Evolutionary conservation across 2,113 vertebrate genomes (phyloP), one percentile per base, ranked within the genome.

Genomic region (Polypterus bichir): DNA sequence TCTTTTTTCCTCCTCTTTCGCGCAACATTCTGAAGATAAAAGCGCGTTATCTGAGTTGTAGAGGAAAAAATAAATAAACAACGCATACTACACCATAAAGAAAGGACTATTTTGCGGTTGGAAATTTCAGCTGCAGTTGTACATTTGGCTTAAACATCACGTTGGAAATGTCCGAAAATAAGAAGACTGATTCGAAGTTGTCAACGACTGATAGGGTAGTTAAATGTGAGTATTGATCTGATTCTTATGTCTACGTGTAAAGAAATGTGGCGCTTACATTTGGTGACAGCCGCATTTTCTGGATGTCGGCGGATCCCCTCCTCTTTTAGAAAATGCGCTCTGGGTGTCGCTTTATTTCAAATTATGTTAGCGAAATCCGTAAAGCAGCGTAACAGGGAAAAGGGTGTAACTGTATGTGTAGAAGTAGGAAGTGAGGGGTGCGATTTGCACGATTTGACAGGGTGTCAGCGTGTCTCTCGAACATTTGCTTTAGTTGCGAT

Each of bases 151-250:
- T 57, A 71, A 69, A 70, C 47, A 78, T 70, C 74, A 71, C 76
- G 75, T 82, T 89, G 91, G 93, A 92, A 85, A 97, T 97, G 93
- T 94, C 93, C 84, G 93, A 96, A 81, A 92, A 89, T 81, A 96
- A 91, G 88, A 90, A 89, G 76, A 88, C 83, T 76, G 93, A 97
- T 62, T 91, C 93, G 77, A 96, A 93, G 90, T 92, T 97, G 82
- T 96, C 93, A 73, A 97, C 93, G 81, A 91, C 91, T 81, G 93
- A 96, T 81, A 86, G 93, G 87, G 91, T 87, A 83, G 89, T 97
- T 78, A 94, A 92, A 92, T 91, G 93, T 97, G 83, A 90, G 92
- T 88, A 75, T 72, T 54, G 66, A 45, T 47, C 9, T 51, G 51
- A 57, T 60, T 55, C 59, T 44, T 3, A 49, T 62, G 45, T 47